These are phyloP conservation scores for Pseudomugil gertrudae DNA, from an alignment of 2,797 vertebrate genomes.

Conservation along the genomic window DNA sequence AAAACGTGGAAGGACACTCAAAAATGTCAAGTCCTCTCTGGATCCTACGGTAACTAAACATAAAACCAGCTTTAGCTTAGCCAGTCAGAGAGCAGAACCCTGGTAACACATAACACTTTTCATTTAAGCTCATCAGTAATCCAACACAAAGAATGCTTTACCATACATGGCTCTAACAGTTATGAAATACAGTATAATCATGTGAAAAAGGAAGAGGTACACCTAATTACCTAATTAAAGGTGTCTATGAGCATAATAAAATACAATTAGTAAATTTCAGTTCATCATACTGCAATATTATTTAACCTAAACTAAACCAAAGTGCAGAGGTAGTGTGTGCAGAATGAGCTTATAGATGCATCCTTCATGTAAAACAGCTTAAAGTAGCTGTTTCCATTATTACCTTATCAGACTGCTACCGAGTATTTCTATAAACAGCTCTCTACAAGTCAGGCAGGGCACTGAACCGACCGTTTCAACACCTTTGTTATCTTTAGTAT, in stretches of 20 bases:
- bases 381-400: not conserved
- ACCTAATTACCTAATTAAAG: too few species aligned
- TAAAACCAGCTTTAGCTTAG: not conserved
- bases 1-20: too few species aligned
- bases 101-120: too few species aligned
- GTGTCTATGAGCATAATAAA: too few species aligned
- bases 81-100: not conserved
- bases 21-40: too few species aligned
- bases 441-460: not conserved
- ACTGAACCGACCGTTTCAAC: not conserved
- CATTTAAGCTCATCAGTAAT: too few species aligned
- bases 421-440: not conserved
- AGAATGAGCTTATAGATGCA: too few species aligned
- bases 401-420: not conserved
- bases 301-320: not conserved
- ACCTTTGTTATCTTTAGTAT: not conserved
- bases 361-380: too few species aligned
- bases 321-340: not conserved
- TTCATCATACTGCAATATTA: not conserved
- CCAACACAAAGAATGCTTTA: too few species aligned
- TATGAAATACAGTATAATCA: not conserved
- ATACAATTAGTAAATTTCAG: too few species aligned
- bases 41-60: too few species aligned
- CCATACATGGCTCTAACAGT: not conserved
- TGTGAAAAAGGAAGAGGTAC: too few species aligned